Evolutionary conservation across 1,140 invertebrate genomes (phyloP).

Genomic region (Sesamia nonagrioides): DNA sequence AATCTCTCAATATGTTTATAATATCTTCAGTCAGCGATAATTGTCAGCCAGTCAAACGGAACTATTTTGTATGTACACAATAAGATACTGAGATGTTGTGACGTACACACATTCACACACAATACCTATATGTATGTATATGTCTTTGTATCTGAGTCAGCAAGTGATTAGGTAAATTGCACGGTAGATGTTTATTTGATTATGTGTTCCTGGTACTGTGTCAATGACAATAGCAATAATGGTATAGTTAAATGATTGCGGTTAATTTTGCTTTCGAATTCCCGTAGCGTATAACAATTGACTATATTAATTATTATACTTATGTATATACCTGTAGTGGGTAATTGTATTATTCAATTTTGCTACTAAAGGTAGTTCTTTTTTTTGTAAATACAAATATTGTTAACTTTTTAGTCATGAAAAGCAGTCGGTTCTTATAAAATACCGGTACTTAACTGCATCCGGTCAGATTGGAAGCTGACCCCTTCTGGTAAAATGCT

Average conservation of each 20-base stretch:
- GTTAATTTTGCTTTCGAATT: neutral
- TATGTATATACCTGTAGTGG: neutral
- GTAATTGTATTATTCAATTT: too few relatives aligned
- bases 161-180: constrained; percentile 35
- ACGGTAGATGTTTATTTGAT: constrained; percentile 30
- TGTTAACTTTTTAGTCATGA: too few relatives aligned
- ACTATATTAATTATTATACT: neutral
- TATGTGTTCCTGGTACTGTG: neutral
- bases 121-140: neutral
- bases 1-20: neutral
- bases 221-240: constrained; percentile 5
- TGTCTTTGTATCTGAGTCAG: neutral
- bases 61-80: neutral
- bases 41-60: neutral
- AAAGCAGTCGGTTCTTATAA: too few relatives aligned
- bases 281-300: neutral
- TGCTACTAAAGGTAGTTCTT: too few relatives aligned
- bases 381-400: too few relatives aligned
- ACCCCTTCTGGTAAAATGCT: too few relatives aligned
- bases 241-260: neutral
- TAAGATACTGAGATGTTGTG: neutral
- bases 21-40: neutral
- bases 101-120: neutral
- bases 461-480: too few relatives aligned
- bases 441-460: too few relatives aligned